These are phyloP conservation scores for Pteria penguin DNA, from an alignment of 2,888 invertebrate species.

Conservation along the genomic window DNA sequence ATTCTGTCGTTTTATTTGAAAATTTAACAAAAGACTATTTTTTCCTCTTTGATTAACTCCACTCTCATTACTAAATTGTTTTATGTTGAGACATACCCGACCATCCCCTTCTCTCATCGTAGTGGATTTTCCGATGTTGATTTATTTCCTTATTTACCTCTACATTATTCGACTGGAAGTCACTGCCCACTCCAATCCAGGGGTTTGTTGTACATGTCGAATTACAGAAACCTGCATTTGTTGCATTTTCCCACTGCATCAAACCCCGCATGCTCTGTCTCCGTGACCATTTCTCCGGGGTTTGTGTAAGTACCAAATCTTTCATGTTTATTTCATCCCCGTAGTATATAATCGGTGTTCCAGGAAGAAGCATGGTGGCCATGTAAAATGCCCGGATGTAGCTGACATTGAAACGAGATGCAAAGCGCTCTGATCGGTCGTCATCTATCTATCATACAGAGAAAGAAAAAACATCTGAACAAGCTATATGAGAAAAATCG, in stretches of 20 bases:
- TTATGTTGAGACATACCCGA: background rate
- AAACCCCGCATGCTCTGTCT: slow-evolving; percentile 64
- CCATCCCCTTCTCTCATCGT: background rate
- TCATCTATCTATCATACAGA: slow-evolving; percentile 59
- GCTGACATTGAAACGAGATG: slow-evolving; percentile 54
- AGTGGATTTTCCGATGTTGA: background rate
- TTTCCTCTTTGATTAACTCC: too few species aligned
- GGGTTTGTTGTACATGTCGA: slow-evolving; percentile 43
- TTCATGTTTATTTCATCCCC: slow-evolving; percentile 93
- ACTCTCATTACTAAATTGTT: too few species aligned
- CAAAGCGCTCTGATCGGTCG: slow-evolving; percentile 58
- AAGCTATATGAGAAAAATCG: too few species aligned
- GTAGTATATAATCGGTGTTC: slow-evolving; percentile 91
- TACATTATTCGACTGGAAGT: slow-evolving; percentile 55
- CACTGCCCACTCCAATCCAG: slow-evolving; percentile 58
- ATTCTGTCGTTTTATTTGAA: too few species aligned
- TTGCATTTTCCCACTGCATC: slow-evolving; percentile 74
- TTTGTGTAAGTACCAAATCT: slow-evolving; percentile 6
- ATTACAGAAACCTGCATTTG: slow-evolving; percentile 63
- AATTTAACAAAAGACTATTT: too few species aligned
- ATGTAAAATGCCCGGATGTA: slow-evolving; percentile 85
- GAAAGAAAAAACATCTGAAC: slow-evolving; percentile 4
- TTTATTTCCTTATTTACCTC: slow-evolving; percentile 52
- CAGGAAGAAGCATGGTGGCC: slow-evolving; percentile 89
- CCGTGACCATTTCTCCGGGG: slow-evolving; percentile 29